phyloP scores from a whole-genome alignment of 2,797 vertebrate species.

The Chelon auratus region DNA sequence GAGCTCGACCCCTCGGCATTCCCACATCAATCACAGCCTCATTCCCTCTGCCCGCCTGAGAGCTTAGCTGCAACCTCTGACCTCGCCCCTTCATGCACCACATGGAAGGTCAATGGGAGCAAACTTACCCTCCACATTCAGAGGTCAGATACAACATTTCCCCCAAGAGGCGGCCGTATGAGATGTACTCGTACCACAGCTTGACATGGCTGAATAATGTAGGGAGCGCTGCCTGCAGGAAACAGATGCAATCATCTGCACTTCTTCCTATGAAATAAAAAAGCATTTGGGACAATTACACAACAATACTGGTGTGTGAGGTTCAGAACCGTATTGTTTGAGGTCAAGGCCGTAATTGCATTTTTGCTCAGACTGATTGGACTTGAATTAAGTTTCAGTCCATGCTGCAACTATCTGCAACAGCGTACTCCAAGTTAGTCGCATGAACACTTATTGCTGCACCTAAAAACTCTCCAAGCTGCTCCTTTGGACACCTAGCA shows the following conservation, averaged over 20 bases:
- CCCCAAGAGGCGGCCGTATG: conserved; percentile 41
- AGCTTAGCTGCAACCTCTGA: conserved; percentile 64
- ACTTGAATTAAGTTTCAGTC: neutral
- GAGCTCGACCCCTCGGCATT: conserved; percentile 54
- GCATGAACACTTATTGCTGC: neutral
- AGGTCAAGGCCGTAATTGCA: conserved; percentile 9
- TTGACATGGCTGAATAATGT: conserved; percentile 59
- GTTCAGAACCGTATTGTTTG: neutral
- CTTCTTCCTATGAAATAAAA: conserved; percentile 12
- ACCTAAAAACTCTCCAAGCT: too few relatives aligned
- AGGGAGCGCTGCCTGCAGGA: conserved; percentile 6
- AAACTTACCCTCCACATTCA: conserved; percentile 51
- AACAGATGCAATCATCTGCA: conserved; percentile 29
- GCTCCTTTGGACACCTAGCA: too few relatives aligned
- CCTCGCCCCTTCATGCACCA: conserved; percentile 61
- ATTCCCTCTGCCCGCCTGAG: conserved; percentile 48
- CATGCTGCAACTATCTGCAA: neutral
- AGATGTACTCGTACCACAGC: conserved; percentile 51
- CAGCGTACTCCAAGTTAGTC: neutral
- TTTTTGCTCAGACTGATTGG: conserved; percentile 8
- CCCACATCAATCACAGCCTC: conserved; percentile 75
- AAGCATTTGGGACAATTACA: conserved; percentile 11
- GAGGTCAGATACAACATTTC: conserved; percentile 67
- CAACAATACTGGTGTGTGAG: neutral
- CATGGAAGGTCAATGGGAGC: conserved; percentile 51